Evolutionary conservation across 2,888 invertebrate genomes (phyloP).

Genomic region (Eristalis pertinax): DNA sequence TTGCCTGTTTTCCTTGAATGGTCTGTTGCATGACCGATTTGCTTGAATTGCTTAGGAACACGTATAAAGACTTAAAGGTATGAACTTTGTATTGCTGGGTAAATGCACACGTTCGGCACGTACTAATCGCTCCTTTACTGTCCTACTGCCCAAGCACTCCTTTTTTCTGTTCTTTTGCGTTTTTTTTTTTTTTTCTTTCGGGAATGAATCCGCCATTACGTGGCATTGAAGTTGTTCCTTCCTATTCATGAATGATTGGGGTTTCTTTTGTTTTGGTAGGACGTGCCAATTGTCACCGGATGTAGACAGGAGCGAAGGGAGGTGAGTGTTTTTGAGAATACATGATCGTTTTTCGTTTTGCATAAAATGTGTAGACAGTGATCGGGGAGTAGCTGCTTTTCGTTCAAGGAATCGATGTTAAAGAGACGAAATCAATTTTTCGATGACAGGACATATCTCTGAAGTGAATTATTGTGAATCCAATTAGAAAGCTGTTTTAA

Average conservation of each 20-base stretch:
- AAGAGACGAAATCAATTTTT: too few relatives aligned
- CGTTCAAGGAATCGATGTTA: too few relatives aligned
- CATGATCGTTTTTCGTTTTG: too few relatives aligned
- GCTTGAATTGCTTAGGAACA: conserved; percentile 30
- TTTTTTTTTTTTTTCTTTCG: background rate
- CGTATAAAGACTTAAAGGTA: conserved; percentile 7
- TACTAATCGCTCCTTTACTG: conserved; percentile 21
- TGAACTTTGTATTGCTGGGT: background rate
- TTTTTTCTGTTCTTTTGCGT: background rate
- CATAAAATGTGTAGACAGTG: too few relatives aligned
- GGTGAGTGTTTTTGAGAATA: too few relatives aligned
- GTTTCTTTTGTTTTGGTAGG: background rate
- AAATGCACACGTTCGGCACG: conserved; percentile 44
- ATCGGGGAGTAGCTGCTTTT: too few relatives aligned
- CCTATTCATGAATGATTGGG: background rate
- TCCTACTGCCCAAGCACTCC: background rate
- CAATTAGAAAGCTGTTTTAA: too few relatives aligned
- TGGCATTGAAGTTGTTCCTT: background rate
- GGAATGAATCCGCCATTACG: background rate
- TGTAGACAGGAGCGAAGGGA: background rate
- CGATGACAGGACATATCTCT: too few relatives aligned
- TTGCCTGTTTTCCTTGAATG: background rate
- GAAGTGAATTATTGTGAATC: too few relatives aligned
- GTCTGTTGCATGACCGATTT: conserved; percentile 3
- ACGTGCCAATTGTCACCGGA: background rate